Conservation (phyloP, 2,797 vertebrate genomes). For the Enteromius afrohamiltoni region DNA sequence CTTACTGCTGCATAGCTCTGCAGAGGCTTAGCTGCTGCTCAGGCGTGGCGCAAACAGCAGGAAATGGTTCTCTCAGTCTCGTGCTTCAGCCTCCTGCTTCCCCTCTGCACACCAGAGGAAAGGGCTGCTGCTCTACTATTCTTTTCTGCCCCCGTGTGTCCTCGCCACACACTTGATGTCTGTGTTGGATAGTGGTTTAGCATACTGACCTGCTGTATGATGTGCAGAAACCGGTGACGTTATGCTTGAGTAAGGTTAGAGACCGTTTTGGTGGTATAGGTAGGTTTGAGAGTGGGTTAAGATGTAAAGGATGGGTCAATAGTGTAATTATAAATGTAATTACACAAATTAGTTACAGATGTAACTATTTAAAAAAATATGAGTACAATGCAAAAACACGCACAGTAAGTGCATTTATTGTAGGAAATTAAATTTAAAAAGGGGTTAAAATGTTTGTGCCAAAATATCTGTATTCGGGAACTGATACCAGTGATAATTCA, state of each 20-base stretch:
- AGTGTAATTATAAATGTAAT: too few relatives aligned
- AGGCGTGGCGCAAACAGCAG: slow-evolving; percentile 13
- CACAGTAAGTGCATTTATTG: too few relatives aligned
- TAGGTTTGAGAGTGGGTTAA: too few relatives aligned
- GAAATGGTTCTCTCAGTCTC: slow-evolving; percentile 17
- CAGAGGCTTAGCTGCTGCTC: slow-evolving; percentile 63
- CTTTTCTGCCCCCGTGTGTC: slow-evolving; percentile 14
- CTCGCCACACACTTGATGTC: slow-evolving; percentile 29
- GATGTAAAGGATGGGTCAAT: too few relatives aligned
- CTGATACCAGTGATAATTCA: too few relatives aligned
- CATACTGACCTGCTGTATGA: not conserved
- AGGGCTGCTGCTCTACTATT: slow-evolving; percentile 33
- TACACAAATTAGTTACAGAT: too few relatives aligned
- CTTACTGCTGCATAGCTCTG: slow-evolving; percentile 67
- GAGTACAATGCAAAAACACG: too few relatives aligned
- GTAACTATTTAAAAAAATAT: too few relatives aligned
- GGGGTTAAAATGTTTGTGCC: too few relatives aligned
- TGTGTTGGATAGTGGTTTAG: slow-evolving; percentile 12
- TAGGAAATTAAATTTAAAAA: too few relatives aligned
- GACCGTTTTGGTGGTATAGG: too few relatives aligned
- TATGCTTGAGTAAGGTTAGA: slow-evolving; percentile 46
- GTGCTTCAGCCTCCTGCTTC: not conserved
- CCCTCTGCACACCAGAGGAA: slow-evolving; percentile 39
- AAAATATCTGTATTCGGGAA: too few relatives aligned
- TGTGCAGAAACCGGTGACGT: slow-evolving; percentile 54